These are phyloP conservation scores for Marmota monax DNA, from an alignment of 2,113 vertebrate species.

Conservation along the genomic window DNA sequence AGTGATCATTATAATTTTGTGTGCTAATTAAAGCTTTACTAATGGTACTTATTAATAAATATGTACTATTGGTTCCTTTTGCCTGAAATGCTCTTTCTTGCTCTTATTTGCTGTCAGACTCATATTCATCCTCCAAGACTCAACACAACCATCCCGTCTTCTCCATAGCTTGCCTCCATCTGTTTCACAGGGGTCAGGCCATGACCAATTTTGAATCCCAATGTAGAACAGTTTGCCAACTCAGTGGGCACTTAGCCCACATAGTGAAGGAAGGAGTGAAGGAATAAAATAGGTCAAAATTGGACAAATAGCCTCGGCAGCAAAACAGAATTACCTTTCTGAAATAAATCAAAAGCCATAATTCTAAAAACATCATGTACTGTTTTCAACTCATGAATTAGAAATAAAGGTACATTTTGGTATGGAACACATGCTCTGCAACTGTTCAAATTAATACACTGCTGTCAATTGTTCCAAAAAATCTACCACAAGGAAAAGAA, in stretches of 20 bases:
- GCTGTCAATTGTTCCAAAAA: slow-evolving; percentile 21
- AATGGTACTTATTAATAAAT: not conserved
- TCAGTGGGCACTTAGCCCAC: rapidly evolving
- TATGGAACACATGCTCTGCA: not conserved
- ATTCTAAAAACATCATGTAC: not conserved
- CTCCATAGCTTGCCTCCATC: not conserved
- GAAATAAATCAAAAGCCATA: slow-evolving; percentile 57
- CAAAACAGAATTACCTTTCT: slow-evolving; percentile 20
- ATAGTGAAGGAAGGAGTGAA: not conserved
- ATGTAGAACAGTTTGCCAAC: not conserved
- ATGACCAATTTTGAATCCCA: not conserved
- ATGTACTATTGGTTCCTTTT: not conserved
- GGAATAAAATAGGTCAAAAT: not conserved
- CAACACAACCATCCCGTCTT: not conserved
- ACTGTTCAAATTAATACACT: slow-evolving; percentile 50
- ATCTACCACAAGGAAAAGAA: slow-evolving; percentile 1
- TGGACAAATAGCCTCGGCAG: not conserved
- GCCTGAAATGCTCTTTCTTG: not conserved
- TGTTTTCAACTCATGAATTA: slow-evolving; percentile 63
- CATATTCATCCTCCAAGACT: not conserved
- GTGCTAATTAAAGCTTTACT: slow-evolving; percentile 11
- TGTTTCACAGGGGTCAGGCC: not conserved
- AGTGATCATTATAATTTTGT: not conserved
- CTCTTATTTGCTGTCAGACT: not conserved
- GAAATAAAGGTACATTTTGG: slow-evolving; percentile 38